Evolutionary conservation across 2,888 invertebrate species (phyloP).

Genomic region (Pandemis heparana): DNA sequence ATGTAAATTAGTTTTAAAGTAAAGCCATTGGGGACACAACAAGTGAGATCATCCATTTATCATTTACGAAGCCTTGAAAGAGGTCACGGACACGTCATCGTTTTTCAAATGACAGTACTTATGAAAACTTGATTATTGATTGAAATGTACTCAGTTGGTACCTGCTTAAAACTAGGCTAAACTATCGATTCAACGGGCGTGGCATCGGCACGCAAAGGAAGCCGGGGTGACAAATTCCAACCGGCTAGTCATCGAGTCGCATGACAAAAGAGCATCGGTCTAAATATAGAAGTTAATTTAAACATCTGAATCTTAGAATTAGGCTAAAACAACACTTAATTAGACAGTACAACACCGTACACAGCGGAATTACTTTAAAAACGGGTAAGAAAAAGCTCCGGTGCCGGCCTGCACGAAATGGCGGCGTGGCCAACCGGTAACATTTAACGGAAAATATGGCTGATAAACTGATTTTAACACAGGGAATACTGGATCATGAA

Average conservation of each 20-base stretch:
- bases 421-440: constrained; percentile 71
- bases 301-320: constrained; percentile 30
- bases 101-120: not conserved
- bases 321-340: not conserved
- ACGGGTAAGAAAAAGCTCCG: not conserved
- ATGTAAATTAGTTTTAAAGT: constrained; percentile 26
- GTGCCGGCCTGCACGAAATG: constrained; percentile 67
- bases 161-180: not conserved
- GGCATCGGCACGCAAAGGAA: constrained; percentile 52
- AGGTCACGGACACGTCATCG: constrained; percentile 57
- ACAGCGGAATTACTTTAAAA: constrained; percentile 11
- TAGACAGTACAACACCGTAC: constrained; percentile 17
- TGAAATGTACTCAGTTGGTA: not conserved
- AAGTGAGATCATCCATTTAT: constrained; percentile 63
- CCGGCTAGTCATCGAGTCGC: constrained; percentile 32
- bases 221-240: constrained; percentile 50
- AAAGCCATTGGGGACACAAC: constrained; percentile 35
- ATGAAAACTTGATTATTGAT: constrained; percentile 12
- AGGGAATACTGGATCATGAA: constrained; percentile 35
- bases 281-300: constrained; percentile 37
- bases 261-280: constrained; percentile 47
- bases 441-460: constrained; percentile 43
- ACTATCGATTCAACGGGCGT: constrained; percentile 45
- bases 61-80: constrained; percentile 50
- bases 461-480: constrained; percentile 14